phyloP scores from a whole-genome alignment of 2,797 vertebrate species.

The Ctenopoma multispine region DNA sequence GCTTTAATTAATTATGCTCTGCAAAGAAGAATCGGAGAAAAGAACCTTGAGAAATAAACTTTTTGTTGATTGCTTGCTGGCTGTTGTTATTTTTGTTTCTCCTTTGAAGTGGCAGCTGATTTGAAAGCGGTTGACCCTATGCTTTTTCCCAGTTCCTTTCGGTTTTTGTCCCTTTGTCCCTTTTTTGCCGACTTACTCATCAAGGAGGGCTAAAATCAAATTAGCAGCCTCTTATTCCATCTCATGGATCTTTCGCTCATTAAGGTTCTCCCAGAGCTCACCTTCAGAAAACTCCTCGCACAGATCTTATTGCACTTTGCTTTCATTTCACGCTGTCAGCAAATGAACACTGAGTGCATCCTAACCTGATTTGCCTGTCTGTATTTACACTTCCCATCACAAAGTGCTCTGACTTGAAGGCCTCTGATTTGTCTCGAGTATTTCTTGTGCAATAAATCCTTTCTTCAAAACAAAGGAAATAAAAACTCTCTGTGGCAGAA shows the following conservation, averaged over 20 bases:
- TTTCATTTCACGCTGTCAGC: conserved; percentile 66
- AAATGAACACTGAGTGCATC: conserved; percentile 61
- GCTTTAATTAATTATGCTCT: conserved; percentile 68
- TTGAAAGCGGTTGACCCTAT: conserved; percentile 48
- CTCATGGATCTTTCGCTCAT: conserved; percentile 58
- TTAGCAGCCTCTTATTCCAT: conserved; percentile 69
- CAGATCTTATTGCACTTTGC: conserved; percentile 64
- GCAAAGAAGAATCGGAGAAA: conserved; percentile 37
- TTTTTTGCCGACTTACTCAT: conserved; percentile 53
- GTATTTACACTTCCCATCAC: conserved; percentile 67
- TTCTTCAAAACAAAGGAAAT: conserved; percentile 48
- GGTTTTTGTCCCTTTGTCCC: background rate
- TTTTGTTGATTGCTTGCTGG: conserved; percentile 19
- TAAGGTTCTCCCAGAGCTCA: conserved; percentile 58
- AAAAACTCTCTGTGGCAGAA: conserved; percentile 11
- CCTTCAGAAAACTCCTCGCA: conserved; percentile 45
- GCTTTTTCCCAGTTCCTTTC: conserved; percentile 10
- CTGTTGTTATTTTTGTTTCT: conserved; percentile 1
- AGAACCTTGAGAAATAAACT: conserved; percentile 28
- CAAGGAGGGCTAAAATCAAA: conserved; percentile 55
- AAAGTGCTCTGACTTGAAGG: conserved; percentile 62
- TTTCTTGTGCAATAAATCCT: conserved; percentile 45
- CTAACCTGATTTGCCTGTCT: conserved; percentile 66
- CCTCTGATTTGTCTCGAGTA: conserved; percentile 23
- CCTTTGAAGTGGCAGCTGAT: conserved; percentile 50